A percentile compares a stretch with the other conserved stretches of the same genome.
These are phyloP conservation scores for Automeris io DNA, from an alignment of 2,888 invertebrate genomes.

Conservation along the genomic window DNA sequence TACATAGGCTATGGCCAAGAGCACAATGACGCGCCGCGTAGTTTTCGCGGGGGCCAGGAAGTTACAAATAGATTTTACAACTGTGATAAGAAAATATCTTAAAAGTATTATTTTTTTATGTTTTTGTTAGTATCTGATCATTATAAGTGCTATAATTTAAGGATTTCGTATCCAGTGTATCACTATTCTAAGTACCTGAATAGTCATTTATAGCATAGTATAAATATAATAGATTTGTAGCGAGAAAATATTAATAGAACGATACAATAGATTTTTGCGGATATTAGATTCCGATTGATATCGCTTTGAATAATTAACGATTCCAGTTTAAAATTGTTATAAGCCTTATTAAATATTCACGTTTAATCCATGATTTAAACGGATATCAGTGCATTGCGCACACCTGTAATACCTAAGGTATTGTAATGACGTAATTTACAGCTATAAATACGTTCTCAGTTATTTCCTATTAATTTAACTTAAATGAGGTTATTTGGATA, in stretches of 20 bases:
- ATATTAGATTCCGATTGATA: constrained; percentile 35
- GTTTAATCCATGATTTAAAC: constrained; percentile 6
- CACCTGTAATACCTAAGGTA: neutral
- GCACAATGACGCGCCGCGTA: too few relatives aligned
- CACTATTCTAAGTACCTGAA: constrained; percentile 5
- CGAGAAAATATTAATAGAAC: constrained; percentile 38
- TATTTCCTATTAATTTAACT: too few relatives aligned
- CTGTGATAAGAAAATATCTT: too few relatives aligned
- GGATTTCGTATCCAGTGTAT: constrained; percentile 4
- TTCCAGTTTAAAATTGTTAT: constrained; percentile 28
- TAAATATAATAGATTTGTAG: too few relatives aligned
- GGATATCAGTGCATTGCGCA: neutral
- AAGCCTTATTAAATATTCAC: constrained; percentile 6
- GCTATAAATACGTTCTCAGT: constrained; percentile 14
- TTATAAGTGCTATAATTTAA: too few relatives aligned
- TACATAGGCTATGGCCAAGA: too few relatives aligned
- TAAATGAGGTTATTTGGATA: too few relatives aligned
- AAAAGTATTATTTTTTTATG: too few relatives aligned
- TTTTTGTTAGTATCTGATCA: too few relatives aligned
- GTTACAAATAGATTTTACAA: too few relatives aligned
- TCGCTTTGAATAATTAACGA: constrained; percentile 48
- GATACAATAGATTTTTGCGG: constrained; percentile 37
- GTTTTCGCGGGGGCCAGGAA: too few relatives aligned
- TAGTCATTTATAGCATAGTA: too few relatives aligned
- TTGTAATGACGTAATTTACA: constrained; percentile 1